These are phyloP conservation scores for Gastrophryne carolinensis DNA, from an alignment of 2,797 vertebrate genomes.

Conservation along the genomic window DNA sequence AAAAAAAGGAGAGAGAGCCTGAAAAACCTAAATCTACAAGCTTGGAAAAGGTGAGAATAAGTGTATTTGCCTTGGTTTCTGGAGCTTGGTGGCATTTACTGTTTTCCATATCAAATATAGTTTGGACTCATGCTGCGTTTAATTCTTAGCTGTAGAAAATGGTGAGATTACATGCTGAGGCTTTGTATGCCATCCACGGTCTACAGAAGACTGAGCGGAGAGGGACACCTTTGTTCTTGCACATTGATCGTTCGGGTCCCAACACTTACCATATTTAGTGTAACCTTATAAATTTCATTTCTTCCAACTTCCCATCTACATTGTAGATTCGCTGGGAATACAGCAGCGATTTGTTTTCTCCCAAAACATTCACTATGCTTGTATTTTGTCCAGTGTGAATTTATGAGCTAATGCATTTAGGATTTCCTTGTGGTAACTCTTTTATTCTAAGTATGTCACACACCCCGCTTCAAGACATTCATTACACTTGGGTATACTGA, in stretches of 20 bases:
- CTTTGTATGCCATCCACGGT: neutral
- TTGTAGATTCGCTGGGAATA: no score
- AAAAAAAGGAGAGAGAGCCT: conserved; percentile 83
- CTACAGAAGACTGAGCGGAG: neutral
- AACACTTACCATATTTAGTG: no score
- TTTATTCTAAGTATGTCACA: no score
- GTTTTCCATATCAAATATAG: neutral
- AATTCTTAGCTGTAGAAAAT: neutral
- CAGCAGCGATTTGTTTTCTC: no score
- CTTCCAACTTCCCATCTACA: no score
- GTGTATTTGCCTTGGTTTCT: neutral
- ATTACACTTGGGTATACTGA: no score
- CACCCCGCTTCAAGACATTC: no score
- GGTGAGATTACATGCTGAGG: neutral
- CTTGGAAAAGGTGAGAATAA: conserved; percentile 82
- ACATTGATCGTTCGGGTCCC: neutral
- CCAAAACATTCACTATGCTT: no score
- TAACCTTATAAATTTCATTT: no score
- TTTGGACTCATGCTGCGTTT: neutral
- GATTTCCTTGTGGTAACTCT: no score
- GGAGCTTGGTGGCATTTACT: neutral
- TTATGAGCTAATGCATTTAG: no score
- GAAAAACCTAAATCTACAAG: conserved; percentile 78
- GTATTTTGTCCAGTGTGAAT: no score
- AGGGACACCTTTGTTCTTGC: conserved; percentile 6